Base-by-base conservation (phyloP, 2,113 vertebrate species). In the Laticauda laticaudata region DNA sequence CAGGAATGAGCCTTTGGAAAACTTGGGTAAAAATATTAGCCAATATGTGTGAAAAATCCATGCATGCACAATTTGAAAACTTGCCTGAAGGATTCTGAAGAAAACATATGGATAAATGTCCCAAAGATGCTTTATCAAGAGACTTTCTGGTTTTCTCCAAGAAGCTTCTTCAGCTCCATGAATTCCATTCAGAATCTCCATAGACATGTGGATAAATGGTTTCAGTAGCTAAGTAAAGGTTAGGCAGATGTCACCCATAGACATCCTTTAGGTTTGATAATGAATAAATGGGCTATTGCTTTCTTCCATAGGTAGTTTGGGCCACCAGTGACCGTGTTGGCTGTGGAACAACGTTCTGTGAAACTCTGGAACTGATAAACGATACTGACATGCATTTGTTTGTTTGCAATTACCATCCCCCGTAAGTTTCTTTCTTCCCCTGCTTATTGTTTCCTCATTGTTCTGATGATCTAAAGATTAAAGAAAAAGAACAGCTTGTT, bases 361-460 rank as follows among this genome's bases (percentile, higher is more conserved):
- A 97, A 94, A 97, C 94, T 59, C 96, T 98, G 0, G 88, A 97
- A 0, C 95, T 95, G 0, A 56, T 97, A 0, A 95, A 97, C 2
- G 96, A 97, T 0, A 95, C 95, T 21, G 95, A 97, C 86, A 96
- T 98, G 95, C 94, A 97, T 3, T 85, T 98, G 29, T 96, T 98
- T 0, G 98, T 98, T 20, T 98, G 98, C 97, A 98, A 98, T 97
- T 98, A 98, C 0, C 95, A 97, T 3, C 98, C 98, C 0, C 97
- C 98, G 98, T 98, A 88, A 98, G 98, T 97, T 0, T 11, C 23
- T 87, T 87, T 55, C 20, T 39, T 9, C 18, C n/a, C 29, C 26
- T n/a, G 12, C 45, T 88, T 88, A n/a, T 88, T 34, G 29, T 88
- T n/a, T 54, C n/a, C 34, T 20, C 53, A 11, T 55, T 43, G 34